phyloP scores from a whole-genome alignment of 2,797 vertebrate species.

The Malurus splendens region DNA sequence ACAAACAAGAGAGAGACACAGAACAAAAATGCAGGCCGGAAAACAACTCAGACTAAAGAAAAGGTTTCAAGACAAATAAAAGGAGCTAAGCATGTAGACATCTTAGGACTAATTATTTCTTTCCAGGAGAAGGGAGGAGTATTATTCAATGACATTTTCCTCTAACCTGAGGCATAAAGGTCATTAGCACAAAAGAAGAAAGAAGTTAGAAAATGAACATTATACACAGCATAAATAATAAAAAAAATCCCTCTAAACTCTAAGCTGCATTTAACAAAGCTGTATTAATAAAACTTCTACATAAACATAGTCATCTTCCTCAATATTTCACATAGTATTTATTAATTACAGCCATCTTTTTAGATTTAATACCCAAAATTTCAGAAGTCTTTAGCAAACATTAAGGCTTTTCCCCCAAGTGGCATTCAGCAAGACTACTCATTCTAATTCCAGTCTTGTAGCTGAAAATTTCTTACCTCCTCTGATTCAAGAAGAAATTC shows the following conservation, averaged over 20 bases:
- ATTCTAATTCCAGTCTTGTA: background rate
- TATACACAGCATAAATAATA: background rate
- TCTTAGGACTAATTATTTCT: background rate
- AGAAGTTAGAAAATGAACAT: background rate
- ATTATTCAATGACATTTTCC: background rate
- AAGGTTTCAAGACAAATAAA: background rate
- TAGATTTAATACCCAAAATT: background rate
- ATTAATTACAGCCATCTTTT: background rate
- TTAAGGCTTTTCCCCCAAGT: background rate
- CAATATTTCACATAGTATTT: background rate
- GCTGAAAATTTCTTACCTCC: constrained; percentile 77
- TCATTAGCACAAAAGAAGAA: background rate
- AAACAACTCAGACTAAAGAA: background rate
- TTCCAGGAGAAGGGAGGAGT: background rate
- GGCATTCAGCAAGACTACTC: background rate
- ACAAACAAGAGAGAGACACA: background rate
- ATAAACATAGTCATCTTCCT: background rate
- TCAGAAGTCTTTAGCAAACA: background rate
- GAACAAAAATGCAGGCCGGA: background rate
- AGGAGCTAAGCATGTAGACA: background rate
- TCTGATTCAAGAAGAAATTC: constrained; percentile 97
- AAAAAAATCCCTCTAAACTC: background rate
- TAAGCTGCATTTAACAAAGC: background rate
- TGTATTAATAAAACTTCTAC: background rate
- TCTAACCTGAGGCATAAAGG: background rate